Evolutionary conservation across 2,888 invertebrate genomes (phyloP), one percentile per base, ranked within the genome.

Genomic region (Latrodectus elegans): DNA sequence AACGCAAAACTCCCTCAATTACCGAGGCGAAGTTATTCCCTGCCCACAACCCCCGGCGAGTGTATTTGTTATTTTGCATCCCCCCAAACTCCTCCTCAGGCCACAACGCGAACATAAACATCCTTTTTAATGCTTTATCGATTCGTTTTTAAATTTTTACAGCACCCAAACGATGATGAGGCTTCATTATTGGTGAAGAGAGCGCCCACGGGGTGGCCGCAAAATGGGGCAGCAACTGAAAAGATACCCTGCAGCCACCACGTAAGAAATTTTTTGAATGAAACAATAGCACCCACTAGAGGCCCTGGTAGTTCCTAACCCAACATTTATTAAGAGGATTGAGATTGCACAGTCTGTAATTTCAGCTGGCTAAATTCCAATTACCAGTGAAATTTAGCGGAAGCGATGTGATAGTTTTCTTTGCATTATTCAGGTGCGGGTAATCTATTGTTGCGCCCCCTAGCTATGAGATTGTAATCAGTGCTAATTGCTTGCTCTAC

Each of bases 281-380:
- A 60, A 9, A 60, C 60, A 60, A 60, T 60, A n/a, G 14, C 60
- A 10, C 60, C 60, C n/a, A 15, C 55, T 55, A 55, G 4, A 55
- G 12, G 12, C 55, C 55, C 55, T 55, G 15, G 11, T n/a, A 60
- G 4, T 15, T n/a, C 14, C 60, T 15, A 10, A 38, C 22, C 49
- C 77, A 77, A 38, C 81, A 53, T 81, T 81, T 75, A 82, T 82
- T 67, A 82, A 75, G 70, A 55, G 82, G 74, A 53, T 17, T 17
- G 74, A 81, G 8, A 81, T 68, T 55, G 60, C 73, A 73, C 68
- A 68, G 68, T 80, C 51, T 11, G 68, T 82, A 82, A 82, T 82
- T 75, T 82, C 60, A 70, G 70, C 82, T 82, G 75, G 82, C 74
- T 75, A 82, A 75, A 82, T 82, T 82, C 82, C 75, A 82, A 75